Evolutionary conservation across 2,888 invertebrate species (phyloP), one percentile per base, ranked within the genome.

Genomic region (Drosophila kanekoi): DNA sequence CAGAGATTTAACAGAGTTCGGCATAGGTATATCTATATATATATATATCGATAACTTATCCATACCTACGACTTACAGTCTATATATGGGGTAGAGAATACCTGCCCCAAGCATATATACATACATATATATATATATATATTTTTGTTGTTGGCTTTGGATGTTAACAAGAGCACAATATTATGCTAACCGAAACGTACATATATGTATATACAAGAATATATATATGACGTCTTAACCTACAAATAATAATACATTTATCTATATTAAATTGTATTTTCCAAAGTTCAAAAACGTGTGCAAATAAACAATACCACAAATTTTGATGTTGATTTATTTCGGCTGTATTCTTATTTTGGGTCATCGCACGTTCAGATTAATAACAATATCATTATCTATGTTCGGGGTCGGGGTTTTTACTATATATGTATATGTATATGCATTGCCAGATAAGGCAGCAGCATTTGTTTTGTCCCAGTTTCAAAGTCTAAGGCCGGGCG

Each of bases 131-230:
- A 54, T 60, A 73, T 49, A 51, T 33, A 45, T 38, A 57, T 59
- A 76, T 68, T 76, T 68, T 77, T 77, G 75, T 77, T 77, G 76
- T 78, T 78, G 81, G 84, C 76, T 83, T 84, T 83, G 63, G 65
- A 77, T 80, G 82, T 80, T 77, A 74, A 68, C 52, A 40, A 47
- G 58, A 70, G 54, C 61, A 65, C 64, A 74, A 74, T 70, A 74
- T 65, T 52, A 72, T 49, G 58, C 54, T 66, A 64, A 54, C 54
- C 52, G n/a, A 51, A 32, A 56, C 20, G 40, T 23, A 43, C 33
- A 40, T 54, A 53, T 51, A 69, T 44, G 35, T 37, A 60, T 33
- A 61, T 23, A 57, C 35, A 13, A 35, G 10, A 35, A 60, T 38
- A 59, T 48, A 64, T 57, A 51, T 9, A 33, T 53, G 38, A 57